Percentiles rank a stretch among this genome's conserved stretches.
Conservation (phyloP, 2,797 vertebrate genomes). For the Coranthus polyacanthus region DNA sequence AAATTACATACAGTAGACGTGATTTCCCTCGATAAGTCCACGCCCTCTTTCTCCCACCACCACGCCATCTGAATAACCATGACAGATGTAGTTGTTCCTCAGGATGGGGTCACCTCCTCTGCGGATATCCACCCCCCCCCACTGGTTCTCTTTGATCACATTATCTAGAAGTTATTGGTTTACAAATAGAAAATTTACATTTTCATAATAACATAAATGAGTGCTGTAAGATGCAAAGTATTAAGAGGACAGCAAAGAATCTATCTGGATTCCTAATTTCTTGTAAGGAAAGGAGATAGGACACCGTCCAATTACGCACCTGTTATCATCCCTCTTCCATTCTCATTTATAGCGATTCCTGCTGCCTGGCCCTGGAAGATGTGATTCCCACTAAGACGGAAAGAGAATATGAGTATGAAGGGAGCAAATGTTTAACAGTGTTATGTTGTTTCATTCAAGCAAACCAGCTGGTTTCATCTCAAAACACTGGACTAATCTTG, state of each 20-base stretch:
- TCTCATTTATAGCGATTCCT: conserved; percentile 94
- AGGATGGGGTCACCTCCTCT: conserved; percentile 90
- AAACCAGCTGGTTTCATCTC: too few relatives aligned
- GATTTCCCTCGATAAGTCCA: conserved; percentile 92
- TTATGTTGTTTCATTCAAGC: too few relatives aligned
- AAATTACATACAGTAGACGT: conserved; percentile 88
- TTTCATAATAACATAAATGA: not conserved
- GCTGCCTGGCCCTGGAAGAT: conserved; percentile 96
- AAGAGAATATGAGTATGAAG: not conserved
- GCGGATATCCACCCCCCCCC: conserved; percentile 93
- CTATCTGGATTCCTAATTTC: too few relatives aligned
- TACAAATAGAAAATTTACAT: not conserved
- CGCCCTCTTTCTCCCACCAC: conserved; percentile 92
- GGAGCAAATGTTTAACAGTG: not conserved
- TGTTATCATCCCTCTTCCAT: conserved; percentile 92
- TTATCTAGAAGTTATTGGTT: conserved; percentile 83
- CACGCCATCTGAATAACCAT: conserved; percentile 91
- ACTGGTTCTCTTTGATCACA: conserved; percentile 93
- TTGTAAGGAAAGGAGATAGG: too few relatives aligned
- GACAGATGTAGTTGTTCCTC: conserved; percentile 93
- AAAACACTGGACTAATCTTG: not conserved
- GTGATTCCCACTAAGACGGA: conserved; percentile 89
- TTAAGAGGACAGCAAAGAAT: not conserved
- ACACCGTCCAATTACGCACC: conserved; percentile 77
- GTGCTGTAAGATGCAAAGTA: not conserved